A percentile compares a stretch with the other conserved stretches of the same genome.
Conservation (phyloP, 23 tunicate genomes). For the Ascidia mentula region DNA sequence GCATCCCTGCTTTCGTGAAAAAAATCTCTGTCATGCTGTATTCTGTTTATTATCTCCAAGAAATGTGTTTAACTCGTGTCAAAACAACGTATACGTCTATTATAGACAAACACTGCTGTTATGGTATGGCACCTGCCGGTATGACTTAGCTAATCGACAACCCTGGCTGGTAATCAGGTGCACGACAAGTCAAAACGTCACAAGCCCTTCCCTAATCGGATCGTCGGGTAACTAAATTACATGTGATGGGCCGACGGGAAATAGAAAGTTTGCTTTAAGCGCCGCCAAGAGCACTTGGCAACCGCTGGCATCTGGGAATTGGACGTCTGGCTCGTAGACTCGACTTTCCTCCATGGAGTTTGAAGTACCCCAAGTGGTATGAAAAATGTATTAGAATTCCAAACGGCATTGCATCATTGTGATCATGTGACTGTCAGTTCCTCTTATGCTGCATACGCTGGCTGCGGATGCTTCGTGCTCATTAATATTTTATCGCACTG, state of each 20-base stretch:
- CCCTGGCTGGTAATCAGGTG: too few species aligned
- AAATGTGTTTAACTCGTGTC: too few species aligned
- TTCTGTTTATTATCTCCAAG: too few species aligned
- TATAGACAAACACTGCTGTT: too few species aligned
- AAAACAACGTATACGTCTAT: too few species aligned
- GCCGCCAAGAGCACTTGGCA: not conserved
- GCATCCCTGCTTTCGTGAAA: too few species aligned
- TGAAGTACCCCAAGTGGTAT: not conserved
- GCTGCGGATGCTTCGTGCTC: not conserved
- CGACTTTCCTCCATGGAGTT: not conserved
- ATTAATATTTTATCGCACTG: conserved; percentile 1
- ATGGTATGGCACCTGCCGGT: too few species aligned
- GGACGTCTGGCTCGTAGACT: not conserved
- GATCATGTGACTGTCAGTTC: too few species aligned
- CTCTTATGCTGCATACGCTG: too few species aligned
- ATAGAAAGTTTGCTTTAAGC: not conserved
- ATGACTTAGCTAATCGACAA: too few species aligned
- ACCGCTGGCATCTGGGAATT: not conserved
- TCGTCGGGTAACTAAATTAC: not conserved
- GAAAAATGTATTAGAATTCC: not conserved
- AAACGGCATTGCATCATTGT: not conserved
- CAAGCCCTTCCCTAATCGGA: not conserved
- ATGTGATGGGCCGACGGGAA: not conserved
- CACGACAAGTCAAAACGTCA: not conserved
- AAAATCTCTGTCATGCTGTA: too few species aligned